Percentiles rank a stretch among this genome's conserved stretches.
These are phyloP conservation scores for Andricus curvator DNA, from an alignment of 2,888 invertebrate species.

Conservation along the genomic window DNA sequence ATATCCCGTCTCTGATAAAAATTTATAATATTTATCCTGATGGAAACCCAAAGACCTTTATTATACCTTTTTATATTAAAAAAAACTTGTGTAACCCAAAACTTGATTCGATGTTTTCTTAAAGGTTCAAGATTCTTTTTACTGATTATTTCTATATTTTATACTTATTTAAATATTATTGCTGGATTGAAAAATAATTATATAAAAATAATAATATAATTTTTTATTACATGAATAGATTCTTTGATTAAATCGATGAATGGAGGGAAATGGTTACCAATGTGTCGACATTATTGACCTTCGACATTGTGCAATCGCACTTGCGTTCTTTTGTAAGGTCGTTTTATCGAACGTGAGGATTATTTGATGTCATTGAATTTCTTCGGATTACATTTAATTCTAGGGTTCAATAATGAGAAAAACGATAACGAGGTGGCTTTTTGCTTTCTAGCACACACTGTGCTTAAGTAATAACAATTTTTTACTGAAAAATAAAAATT, in stretches of 20 bases:
- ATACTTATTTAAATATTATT: background rate
- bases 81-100: background rate
- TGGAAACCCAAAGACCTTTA: no score
- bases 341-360: constrained; percentile 22
- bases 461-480: no score
- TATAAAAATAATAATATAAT: background rate
- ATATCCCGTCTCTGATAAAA: no score
- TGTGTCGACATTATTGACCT: constrained; percentile 22
- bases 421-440: background rate
- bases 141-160: background rate
- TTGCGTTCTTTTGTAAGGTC: background rate
- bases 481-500: no score
- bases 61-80: background rate
- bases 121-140: no score
- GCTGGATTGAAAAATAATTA: background rate
- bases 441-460: no score
- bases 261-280: background rate
- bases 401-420: background rate
- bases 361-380: constrained; percentile 17
- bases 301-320: constrained; percentile 25
- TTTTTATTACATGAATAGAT: background rate
- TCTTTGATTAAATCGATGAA: constrained; percentile 29
- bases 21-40: no score
- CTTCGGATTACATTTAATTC: background rate
- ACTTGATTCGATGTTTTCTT: background rate